Evolutionary conservation across 2,113 vertebrate genomes (phyloP).

Genomic region (Gasterosteus nipponicus): DNA sequence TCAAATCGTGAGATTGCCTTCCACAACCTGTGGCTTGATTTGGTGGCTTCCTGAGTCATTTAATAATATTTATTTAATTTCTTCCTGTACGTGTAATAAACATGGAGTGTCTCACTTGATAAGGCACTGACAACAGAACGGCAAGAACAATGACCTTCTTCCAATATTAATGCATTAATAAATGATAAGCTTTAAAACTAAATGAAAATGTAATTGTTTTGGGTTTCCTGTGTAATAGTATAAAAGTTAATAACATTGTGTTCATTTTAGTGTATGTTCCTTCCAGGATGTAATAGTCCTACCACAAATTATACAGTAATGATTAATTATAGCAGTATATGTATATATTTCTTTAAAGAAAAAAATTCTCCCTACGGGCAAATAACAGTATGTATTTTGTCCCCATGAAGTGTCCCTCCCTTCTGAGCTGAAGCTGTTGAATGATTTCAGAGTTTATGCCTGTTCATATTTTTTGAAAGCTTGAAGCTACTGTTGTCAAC

Average conservation of each 20-base stretch:
- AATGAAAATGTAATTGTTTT: conserved; percentile 20
- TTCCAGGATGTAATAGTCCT: conserved; percentile 37
- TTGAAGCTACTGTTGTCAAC: conserved; percentile 39
- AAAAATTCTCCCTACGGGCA: conserved; percentile 25
- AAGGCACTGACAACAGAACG: conserved; percentile 80
- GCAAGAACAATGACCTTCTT: conserved; percentile 30
- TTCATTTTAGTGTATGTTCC: conserved; percentile 25
- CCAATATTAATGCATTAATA: conserved; percentile 13
- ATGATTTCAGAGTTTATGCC: conserved; percentile 32
- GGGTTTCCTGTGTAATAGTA: conserved; percentile 1
- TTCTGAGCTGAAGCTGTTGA: conserved; percentile 39
- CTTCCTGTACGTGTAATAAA: conserved; percentile 55
- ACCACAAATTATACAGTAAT: conserved; percentile 28
- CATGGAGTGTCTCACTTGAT: conserved; percentile 69
- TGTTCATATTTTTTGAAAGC: conserved; percentile 42
- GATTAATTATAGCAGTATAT: conserved; percentile 20
- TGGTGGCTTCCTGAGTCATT: conserved; percentile 68
- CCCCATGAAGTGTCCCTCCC: conserved; percentile 11
- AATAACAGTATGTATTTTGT: conserved; percentile 22
- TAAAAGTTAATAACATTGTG: conserved; percentile 20
- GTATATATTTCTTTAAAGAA: not conserved
- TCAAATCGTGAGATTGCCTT: conserved; percentile 46
- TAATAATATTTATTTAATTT: conserved; percentile 43
- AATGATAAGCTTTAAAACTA: conserved; percentile 13
- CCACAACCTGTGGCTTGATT: conserved; percentile 55